These are phyloP conservation scores for Clarias magur DNA, from an alignment of 2,113 vertebrate genomes.

Conservation along the genomic window DNA sequence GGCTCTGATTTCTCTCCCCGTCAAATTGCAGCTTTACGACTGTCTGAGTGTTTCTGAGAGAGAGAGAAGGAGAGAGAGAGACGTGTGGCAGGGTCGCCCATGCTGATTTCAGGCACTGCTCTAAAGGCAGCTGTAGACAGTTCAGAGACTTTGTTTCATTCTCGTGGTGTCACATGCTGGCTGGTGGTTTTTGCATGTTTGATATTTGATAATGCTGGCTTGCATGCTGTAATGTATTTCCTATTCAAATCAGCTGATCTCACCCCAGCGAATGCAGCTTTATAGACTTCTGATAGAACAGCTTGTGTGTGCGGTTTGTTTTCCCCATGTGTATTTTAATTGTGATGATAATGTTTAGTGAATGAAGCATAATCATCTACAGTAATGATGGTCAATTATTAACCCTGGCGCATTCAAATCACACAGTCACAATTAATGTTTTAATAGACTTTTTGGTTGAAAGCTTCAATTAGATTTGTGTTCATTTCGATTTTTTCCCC, in stretches of 20 bases:
- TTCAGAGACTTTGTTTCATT: slow-evolving; percentile 30
- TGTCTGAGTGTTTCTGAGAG: not conserved
- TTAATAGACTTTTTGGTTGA: not conserved
- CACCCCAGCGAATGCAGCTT: not conserved
- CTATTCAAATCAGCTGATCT: not conserved
- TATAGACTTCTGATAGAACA: not conserved
- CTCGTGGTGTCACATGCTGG: not conserved
- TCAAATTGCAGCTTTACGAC: slow-evolving; percentile 39
- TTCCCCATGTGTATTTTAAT: not conserved
- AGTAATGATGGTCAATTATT: not conserved
- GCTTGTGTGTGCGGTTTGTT: not conserved
- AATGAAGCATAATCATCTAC: not conserved
- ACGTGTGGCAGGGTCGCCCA: slow-evolving; percentile 15
- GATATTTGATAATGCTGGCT: not conserved
- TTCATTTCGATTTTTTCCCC: not conserved
- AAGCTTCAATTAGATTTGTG: not conserved
- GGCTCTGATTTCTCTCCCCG: slow-evolving; percentile 37
- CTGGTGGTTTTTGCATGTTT: not conserved
- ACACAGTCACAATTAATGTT: not conserved
- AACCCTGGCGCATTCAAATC: not conserved
- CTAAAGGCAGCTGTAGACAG: slow-evolving; percentile 16
- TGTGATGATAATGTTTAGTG: not conserved
- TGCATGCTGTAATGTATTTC: not conserved
- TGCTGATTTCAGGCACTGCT: slow-evolving; percentile 2
- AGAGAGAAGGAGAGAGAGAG: slow-evolving; percentile 20